phyloP scores from a whole-genome alignment of 2,797 vertebrate species.

The Poecilia gillii region DNA sequence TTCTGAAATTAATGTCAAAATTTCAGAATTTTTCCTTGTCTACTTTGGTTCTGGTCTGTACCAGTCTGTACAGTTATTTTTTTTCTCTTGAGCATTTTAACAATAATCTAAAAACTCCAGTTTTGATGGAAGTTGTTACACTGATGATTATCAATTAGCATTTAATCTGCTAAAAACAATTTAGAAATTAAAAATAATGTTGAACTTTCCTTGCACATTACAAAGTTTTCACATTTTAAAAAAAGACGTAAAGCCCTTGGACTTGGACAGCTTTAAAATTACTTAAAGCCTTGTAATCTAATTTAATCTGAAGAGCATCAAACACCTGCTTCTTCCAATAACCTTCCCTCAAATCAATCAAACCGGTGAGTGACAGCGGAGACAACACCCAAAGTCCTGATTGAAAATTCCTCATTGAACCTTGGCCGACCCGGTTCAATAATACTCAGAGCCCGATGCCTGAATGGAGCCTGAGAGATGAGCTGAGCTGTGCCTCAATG shows the following conservation, averaged over 20 bases:
- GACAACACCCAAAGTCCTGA: constrained; percentile 53
- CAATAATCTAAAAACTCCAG: background rate
- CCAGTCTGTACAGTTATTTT: background rate
- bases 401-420: constrained; percentile 58
- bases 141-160: background rate
- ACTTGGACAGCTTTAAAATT: background rate
- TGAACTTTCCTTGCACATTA: background rate
- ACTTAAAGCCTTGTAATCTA: constrained; percentile 19
- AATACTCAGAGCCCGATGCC: constrained; percentile 13
- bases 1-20: too few species aligned
- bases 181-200: background rate
- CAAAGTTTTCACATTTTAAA: background rate
- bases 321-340: constrained; percentile 36
- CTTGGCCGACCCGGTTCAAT: constrained; percentile 28
- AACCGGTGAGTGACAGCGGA: constrained; percentile 40
- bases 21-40: too few species aligned
- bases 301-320: constrained; percentile 23
- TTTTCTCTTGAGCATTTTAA: background rate
- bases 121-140: background rate
- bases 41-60: too few species aligned
- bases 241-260: background rate
- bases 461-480: constrained; percentile 42
- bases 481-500: constrained; percentile 50
- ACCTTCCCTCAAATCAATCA: constrained; percentile 48
- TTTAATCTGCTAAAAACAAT: background rate